These are phyloP conservation scores for Vireo griseus DNA, from an alignment of 2,797 vertebrate species.

Conservation along the genomic window DNA sequence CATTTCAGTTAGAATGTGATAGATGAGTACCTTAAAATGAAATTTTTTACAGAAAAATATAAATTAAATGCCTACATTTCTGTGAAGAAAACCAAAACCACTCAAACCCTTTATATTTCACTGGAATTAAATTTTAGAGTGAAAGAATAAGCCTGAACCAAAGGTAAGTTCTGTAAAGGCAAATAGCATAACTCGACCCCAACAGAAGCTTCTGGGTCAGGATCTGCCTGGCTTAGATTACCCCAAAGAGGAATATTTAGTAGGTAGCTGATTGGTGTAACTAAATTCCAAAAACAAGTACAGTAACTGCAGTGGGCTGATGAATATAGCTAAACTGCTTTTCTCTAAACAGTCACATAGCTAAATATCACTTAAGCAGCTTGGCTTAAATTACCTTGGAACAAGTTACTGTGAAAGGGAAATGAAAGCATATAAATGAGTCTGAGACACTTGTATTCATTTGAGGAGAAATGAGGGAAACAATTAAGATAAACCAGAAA, in stretches of 20 bases:
- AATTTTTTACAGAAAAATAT: neutral
- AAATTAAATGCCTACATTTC: neutral
- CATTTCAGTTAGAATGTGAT: neutral
- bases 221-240: neutral
- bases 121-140: neutral
- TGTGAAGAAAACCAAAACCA: neutral
- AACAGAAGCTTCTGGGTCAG: neutral
- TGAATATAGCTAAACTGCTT: conserved; percentile 39
- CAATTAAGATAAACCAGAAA: conserved; percentile 69
- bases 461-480: conserved; percentile 52
- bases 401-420: conserved; percentile 60
- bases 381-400: conserved; percentile 66
- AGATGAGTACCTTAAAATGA: neutral
- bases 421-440: conserved; percentile 62
- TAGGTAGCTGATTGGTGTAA: neutral
- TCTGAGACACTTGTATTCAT: conserved; percentile 64
- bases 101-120: neutral
- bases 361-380: conserved; percentile 61
- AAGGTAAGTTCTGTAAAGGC: neutral
- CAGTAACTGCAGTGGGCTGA: conserved; percentile 21
- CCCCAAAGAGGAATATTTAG: neutral
- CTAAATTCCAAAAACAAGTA: conserved; percentile 27
- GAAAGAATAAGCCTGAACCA: neutral
- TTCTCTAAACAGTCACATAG: conserved; percentile 56
- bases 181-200: neutral